Evolutionary conservation across 2,888 invertebrate genomes (phyloP), one percentile per base, ranked within the genome.

Genomic region (Scaptomyza parva): DNA sequence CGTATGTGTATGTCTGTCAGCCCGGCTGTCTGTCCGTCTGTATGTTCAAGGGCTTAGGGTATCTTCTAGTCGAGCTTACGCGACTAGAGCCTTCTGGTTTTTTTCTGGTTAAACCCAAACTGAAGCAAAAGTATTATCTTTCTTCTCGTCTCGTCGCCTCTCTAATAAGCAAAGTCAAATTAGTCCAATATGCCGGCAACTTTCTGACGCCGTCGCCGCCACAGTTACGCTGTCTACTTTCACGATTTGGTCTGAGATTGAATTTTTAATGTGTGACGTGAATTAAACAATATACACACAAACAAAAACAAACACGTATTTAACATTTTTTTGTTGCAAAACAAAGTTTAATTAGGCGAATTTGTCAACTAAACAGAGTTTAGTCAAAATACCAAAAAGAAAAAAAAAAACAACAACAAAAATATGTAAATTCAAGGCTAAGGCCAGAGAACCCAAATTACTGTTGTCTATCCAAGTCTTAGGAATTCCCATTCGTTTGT

Each of bases 191-290:
- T 62, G 24, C 69, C 67, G 80, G 79, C 79, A 76, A 69, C 81
- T 63, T 69, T 78, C 57, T 62, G 82, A 55, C 58, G 50, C 61
- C 50, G 43, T 44, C n/a, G n/a, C n/a, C n/a, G n/a, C 48, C 81
- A 55, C 59, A 52, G 43, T 76, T 62, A 68, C 75, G 79, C 70
- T 68, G 71, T 55, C 53, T 54, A 86, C 85, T 81, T 88, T 88
- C 85, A 85, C 85, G 81, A 86, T 74, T 78, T 72, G 76, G 77
- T 71, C 62, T 28, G 53, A 22, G 67, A 50, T 65, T 70, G 71
- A 80, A 81, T 77, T 77, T 69, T 22, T 65, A 71, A 69, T 69
- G 70, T 76, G 69, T 87, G 84, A 87, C 88, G 88, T 86, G 86
- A 76, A 78, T 76, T 50, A 70, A 65, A 53, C 61, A 66, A 78